A percentile compares a stretch with the other conserved stretches of the same genome.
These are phyloP conservation scores for Dendroctonus ponderosae DNA, from an alignment of 1,140 invertebrate species.

Conservation along the genomic window DNA sequence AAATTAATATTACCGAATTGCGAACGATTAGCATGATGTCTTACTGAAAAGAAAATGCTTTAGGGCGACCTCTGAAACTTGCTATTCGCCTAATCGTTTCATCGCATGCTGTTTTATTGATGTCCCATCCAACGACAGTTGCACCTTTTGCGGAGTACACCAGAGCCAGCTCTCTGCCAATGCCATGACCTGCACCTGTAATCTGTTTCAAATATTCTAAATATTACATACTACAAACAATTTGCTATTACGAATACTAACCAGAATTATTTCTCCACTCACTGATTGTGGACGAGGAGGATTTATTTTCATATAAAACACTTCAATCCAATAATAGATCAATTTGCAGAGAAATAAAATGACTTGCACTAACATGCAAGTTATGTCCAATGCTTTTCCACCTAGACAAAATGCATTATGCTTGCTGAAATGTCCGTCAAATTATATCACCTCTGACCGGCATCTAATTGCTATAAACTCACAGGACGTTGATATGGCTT, in stretches of 20 bases:
- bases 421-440: too few species aligned
- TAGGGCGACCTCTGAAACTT: constrained; percentile 44
- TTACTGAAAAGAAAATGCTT: constrained; percentile 57
- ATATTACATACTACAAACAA: not conserved
- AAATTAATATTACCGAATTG: not conserved
- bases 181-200: constrained; percentile 88
- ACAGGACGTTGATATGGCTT: too few species aligned
- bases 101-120: constrained; percentile 72
- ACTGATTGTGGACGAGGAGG: constrained; percentile 51
- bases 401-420: too few species aligned
- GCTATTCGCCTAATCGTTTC: constrained; percentile 62
- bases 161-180: constrained; percentile 81
- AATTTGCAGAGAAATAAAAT: not conserved
- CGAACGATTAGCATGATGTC: constrained; percentile 16
- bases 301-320: constrained; percentile 2
- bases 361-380: too few species aligned
- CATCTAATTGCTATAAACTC: too few species aligned
- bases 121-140: constrained; percentile 82
- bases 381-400: too few species aligned
- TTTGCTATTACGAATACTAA: constrained; percentile 39
- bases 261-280: constrained; percentile 58
- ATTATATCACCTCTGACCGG: too few species aligned
- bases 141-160: constrained; percentile 76
- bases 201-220: constrained; percentile 57
- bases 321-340: constrained; percentile 46